Conservation (phyloP, 2,797 vertebrate genomes). For the Pantherophis vulpinus region DNA sequence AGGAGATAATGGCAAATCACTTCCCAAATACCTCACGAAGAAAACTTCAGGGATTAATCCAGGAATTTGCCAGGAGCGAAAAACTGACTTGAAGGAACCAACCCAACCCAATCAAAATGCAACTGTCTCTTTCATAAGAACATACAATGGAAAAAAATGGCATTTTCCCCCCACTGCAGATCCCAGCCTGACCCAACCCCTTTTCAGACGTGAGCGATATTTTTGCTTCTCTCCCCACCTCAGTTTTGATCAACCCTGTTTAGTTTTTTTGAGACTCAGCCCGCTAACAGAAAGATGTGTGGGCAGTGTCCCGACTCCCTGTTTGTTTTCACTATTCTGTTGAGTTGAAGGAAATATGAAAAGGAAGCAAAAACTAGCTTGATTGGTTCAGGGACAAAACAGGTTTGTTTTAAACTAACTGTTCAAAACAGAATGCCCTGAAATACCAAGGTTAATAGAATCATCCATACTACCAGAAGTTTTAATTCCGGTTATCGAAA, state of each 20-base stretch:
- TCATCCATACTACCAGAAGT: neutral
- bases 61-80: neutral
- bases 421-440: neutral
- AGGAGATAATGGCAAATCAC: neutral
- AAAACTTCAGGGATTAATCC: neutral
- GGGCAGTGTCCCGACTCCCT: neutral
- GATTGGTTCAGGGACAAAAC: neutral
- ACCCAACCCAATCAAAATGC: neutral
- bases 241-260: neutral
- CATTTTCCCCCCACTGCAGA: neutral
- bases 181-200: neutral
- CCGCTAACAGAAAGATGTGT: neutral
- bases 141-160: neutral
- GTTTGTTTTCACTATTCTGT: neutral
- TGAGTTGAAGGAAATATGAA: neutral
- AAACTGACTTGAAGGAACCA: neutral
- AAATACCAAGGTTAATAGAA: conserved; percentile 17
- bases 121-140: neutral
- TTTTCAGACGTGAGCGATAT: neutral
- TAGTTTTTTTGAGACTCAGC: neutral
- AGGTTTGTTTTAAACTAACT: neutral
- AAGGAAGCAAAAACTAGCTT: neutral
- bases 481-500: neutral
- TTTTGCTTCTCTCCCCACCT: neutral
- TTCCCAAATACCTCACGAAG: neutral